Base-by-base conservation (phyloP, 2,888 invertebrate species). In the Onthophagus sagittarius region DNA sequence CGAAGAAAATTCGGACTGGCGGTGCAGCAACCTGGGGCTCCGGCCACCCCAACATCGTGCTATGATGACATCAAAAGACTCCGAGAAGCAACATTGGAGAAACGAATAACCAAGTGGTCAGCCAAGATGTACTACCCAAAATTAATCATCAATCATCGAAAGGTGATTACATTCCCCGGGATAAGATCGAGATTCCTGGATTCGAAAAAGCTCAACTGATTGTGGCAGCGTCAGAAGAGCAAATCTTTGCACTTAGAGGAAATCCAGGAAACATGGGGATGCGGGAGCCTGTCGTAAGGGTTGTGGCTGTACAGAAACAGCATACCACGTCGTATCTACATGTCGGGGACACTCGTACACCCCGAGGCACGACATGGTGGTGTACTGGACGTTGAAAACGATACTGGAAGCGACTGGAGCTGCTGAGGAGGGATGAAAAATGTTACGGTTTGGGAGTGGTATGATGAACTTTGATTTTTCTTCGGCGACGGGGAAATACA, bases 281-380 rank as follows among this genome's bases (percentile, higher is more conserved):
- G 23, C 23, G 23, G 64, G 13, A 2, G 64, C 7, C 7, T 78
- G 77, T 64, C 63, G 76, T 32, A 73, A 71, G 39, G 75, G 77
- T 14, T 77, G 77, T 70, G 64, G 67, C 0, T 62, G 62, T 2
- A 33, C 23, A 5, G 77, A 78, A 15, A 78, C 76, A 2, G 75
- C 75, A 7, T 79, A 79, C 69, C 79, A 79, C 69, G 77, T 79
- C 0, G 70, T 72, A 31, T 64, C 75, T 13, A 74, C 76, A 1
- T 78, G 79, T 64, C 15, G 63, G 9, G 74, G 72, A 0, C 71
- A 65, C 2, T 74, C 74, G 7, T 79, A 75, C 64, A 78, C 65
- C 32, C 70, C 77, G 1, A 62, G 78, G 13, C 78, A n/a, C n/a
- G n/a, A n/a, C n/a, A n/a, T n/a, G n/a, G n/a, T n/a, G n/a, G n/a